phyloP scores from a whole-genome alignment of 1,140 invertebrate genomes.

The Leucophenga varia region DNA sequence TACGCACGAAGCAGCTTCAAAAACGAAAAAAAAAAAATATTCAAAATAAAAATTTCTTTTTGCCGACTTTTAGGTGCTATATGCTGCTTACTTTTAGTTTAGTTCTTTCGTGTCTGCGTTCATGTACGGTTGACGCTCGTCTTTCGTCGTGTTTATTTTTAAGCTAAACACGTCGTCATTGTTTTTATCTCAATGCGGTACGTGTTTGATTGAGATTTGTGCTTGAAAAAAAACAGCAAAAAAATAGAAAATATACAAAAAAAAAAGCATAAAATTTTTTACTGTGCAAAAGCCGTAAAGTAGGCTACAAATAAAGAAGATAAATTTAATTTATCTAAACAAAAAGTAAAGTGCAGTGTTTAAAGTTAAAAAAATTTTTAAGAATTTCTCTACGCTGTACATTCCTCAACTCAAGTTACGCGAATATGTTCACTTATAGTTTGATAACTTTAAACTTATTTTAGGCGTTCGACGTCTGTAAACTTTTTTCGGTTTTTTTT shows the following conservation, averaged over 20 bases:
- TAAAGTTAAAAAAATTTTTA: no score
- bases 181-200: not conserved
- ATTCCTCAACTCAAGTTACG: no score
- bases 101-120: constrained; percentile 48
- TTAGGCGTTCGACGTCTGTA: no score
- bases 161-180: not conserved
- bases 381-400: no score
- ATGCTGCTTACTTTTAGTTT: constrained; percentile 13
- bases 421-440: no score
- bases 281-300: not conserved
- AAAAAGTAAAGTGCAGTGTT: no score
- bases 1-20: constrained; percentile 22
- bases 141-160: constrained; percentile 11
- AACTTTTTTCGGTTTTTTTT: no score
- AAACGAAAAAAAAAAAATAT: no score
- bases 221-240: not conserved
- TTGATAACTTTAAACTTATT: no score
- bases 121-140: constrained; percentile 35
- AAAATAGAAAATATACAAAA: not conserved
- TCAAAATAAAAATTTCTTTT: not conserved
- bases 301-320: not conserved
- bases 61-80: constrained; percentile 27
- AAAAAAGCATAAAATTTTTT: not conserved
- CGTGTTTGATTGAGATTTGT: no score
- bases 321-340: not conserved